These are phyloP conservation scores for Ctenopoma multispine DNA, from an alignment of 2,797 vertebrate genomes.

Conservation along the genomic window DNA sequence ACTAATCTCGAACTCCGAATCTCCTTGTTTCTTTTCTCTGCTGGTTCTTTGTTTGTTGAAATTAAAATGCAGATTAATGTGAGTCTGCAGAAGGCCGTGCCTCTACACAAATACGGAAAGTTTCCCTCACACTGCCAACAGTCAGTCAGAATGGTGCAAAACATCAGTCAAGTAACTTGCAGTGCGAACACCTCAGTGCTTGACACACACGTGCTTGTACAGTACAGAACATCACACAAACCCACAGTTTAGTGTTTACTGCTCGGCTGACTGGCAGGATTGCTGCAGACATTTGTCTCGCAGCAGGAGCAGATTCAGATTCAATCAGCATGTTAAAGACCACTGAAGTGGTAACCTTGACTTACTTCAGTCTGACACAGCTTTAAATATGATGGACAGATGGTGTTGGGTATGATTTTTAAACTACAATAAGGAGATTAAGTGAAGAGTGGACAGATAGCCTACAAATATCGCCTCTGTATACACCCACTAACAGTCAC, in stretches of 20 bases:
- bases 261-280: constrained; percentile 52
- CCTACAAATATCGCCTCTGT: constrained; percentile 39
- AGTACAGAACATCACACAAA: constrained; percentile 4
- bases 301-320: constrained; percentile 48
- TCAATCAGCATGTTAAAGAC: constrained; percentile 56
- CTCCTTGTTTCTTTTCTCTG: not conserved
- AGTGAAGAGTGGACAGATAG: constrained; percentile 32
- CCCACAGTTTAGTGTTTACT: not conserved
- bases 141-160: constrained; percentile 4
- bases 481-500: constrained; percentile 35
- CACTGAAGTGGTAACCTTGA: constrained; percentile 31
- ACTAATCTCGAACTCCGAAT: not conserved
- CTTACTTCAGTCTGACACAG: constrained; percentile 16
- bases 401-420: not conserved
- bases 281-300: constrained; percentile 61
- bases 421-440: constrained; percentile 20
- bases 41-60: not conserved
- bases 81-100: not conserved
- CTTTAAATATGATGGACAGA: constrained; percentile 18
- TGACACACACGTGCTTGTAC: constrained; percentile 19
- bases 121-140: constrained; percentile 8
- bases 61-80: not conserved
- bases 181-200: constrained; percentile 23
- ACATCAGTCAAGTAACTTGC: constrained; percentile 39
- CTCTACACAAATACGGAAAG: not conserved